Conservation (phyloP, 2,797 vertebrate genomes). For the Streptopelia turtur region DNA sequence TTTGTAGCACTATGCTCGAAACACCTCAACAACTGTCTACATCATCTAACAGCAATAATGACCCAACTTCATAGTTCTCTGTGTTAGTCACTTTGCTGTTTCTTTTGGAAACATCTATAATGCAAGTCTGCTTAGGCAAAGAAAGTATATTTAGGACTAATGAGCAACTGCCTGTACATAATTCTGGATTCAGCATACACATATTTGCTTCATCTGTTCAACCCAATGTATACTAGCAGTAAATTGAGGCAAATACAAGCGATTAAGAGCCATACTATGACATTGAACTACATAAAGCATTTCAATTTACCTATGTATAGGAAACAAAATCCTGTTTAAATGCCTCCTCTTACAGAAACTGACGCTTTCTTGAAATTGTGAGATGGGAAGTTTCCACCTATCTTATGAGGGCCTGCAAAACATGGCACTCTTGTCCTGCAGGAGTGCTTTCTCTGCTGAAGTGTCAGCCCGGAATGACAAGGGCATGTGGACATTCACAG, state of each 20-base stretch:
- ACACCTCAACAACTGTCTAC: background rate
- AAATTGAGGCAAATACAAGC: slow-evolving; percentile 39
- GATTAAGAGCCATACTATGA: slow-evolving; percentile 23
- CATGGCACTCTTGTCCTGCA: slow-evolving; percentile 51
- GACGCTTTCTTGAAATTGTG: background rate
- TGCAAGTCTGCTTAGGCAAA: slow-evolving; percentile 18
- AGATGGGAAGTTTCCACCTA: slow-evolving; percentile 2
- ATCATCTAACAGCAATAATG: background rate
- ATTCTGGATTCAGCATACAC: slow-evolving; percentile 40
- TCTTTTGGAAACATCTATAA: slow-evolving; percentile 30
- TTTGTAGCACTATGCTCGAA: background rate
- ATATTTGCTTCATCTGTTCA: slow-evolving; percentile 39
- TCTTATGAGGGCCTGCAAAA: background rate
- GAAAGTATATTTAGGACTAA: slow-evolving; percentile 35
- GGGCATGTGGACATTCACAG: background rate
- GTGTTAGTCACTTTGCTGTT: background rate
- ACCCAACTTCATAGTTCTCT: background rate
- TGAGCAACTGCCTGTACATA: slow-evolving; percentile 30
- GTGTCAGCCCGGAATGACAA: background rate
- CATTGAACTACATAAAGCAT: slow-evolving; percentile 4
- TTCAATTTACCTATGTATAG: background rate
- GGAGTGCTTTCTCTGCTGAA: slow-evolving; percentile 34
- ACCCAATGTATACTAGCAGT: background rate
- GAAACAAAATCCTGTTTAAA: slow-evolving; percentile 22
- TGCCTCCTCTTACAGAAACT: background rate